Evolutionary conservation across 2,888 invertebrate genomes (phyloP).

Genomic region (Tridacna gigas): DNA sequence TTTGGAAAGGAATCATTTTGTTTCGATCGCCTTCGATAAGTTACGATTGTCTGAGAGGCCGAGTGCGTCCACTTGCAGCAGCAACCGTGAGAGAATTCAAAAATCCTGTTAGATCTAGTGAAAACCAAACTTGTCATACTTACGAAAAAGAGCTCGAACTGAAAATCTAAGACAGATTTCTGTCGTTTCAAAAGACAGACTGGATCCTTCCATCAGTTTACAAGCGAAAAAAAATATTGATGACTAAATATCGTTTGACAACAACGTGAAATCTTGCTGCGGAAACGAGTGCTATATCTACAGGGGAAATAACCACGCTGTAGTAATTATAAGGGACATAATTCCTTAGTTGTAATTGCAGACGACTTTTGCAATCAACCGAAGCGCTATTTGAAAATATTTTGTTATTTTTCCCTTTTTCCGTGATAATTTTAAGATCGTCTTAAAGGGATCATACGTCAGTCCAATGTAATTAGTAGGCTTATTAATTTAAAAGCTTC

Average conservation of each 20-base stretch:
- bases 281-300: neutral
- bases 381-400: no score
- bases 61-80: neutral
- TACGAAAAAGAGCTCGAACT: neutral
- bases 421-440: no score
- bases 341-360: no score
- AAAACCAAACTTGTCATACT: neutral
- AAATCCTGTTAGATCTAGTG: no score
- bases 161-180: slow-evolving; percentile 9
- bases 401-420: no score
- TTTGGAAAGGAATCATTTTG: no score
- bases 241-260: neutral
- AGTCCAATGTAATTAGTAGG: no score
- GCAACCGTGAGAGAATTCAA: neutral
- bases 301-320: neutral
- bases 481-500: no score
- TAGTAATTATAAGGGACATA: no score
- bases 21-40: no score
- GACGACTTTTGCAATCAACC: no score
- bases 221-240: neutral
- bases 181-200: slow-evolving; percentile 6
- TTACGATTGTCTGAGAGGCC: neutral
- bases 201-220: slow-evolving; percentile 24
- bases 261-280: neutral
- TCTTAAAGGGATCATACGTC: no score